Evolutionary conservation across 2,888 invertebrate species (phyloP).

Genomic region (Rosalia funebris): DNA sequence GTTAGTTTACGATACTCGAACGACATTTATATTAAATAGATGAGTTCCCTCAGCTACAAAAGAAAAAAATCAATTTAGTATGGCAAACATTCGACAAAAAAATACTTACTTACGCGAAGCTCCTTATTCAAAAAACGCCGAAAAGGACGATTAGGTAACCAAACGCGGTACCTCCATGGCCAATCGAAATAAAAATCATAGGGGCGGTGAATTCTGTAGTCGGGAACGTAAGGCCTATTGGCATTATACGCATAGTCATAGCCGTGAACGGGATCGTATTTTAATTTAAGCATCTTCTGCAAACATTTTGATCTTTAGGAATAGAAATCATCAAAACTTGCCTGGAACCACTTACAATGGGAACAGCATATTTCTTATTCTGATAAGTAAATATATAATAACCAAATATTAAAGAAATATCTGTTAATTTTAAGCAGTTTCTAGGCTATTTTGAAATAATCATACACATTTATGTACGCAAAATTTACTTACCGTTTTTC

Average conservation of each 20-base stretch:
- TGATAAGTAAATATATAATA: no score
- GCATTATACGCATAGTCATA: constrained; percentile 43
- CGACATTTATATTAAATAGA: constrained; percentile 22
- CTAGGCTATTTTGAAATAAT: no score
- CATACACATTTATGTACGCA: no score
- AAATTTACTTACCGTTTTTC: constrained; percentile 27
- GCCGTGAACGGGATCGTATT: constrained; percentile 51
- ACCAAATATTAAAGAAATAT: no score
- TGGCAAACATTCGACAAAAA: constrained; percentile 5
- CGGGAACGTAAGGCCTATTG: constrained; percentile 42
- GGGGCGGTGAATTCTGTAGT: constrained; percentile 46
- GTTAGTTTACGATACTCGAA: constrained; percentile 2
- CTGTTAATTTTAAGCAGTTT: no score
- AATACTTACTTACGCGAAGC: constrained; percentile 46
- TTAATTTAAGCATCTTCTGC: constrained; percentile 48
- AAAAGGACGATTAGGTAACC: constrained; percentile 47
- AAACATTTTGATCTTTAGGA: constrained; percentile 31
- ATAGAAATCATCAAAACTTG: neutral
- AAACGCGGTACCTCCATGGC: constrained; percentile 46
- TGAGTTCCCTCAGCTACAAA: constrained; percentile 38
- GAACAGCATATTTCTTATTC: no score
- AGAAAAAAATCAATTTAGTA: constrained; percentile 28
- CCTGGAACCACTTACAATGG: no score
- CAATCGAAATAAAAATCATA: constrained; percentile 51
- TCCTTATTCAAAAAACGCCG: constrained; percentile 47